These are phyloP conservation scores for Mythimna ferrago DNA, from an alignment of 2,888 invertebrate genomes.

Conservation along the genomic window DNA sequence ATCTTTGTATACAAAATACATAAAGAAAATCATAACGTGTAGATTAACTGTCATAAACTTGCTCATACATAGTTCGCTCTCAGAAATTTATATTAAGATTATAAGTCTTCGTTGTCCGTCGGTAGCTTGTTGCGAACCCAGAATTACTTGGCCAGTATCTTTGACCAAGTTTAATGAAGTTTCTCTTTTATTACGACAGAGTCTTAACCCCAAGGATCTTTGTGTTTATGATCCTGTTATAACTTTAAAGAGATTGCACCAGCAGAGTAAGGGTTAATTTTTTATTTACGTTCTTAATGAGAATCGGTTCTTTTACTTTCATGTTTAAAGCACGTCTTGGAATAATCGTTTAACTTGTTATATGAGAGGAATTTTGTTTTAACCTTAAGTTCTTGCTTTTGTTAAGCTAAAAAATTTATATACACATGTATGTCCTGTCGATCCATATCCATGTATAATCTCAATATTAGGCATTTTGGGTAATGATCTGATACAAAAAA, in stretches of 20 bases:
- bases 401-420: background rate
- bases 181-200: conserved; percentile 83
- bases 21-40: conserved; percentile 27
- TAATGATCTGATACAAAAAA: conserved; percentile 18
- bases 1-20: conserved; percentile 17
- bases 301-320: conserved; percentile 64
- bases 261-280: conserved; percentile 68
- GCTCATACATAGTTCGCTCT: conserved; percentile 41
- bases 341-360: conserved; percentile 29
- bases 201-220: conserved; percentile 82
- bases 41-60: conserved; percentile 33
- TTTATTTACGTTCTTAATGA: conserved; percentile 69
- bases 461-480: background rate
- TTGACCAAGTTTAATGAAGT: conserved; percentile 87
- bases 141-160: conserved; percentile 81
- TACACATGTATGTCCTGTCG: background rate
- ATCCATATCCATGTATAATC: background rate
- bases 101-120: conserved; percentile 60
- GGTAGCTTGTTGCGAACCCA: conserved; percentile 69
- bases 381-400: conserved; percentile 12
- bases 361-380: conserved; percentile 19
- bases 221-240: conserved; percentile 86
- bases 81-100: conserved; percentile 52
- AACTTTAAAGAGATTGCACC: conserved; percentile 84
- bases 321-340: conserved; percentile 22